phyloP scores from a whole-genome alignment of 92 coral and sea anemone genomes.

The Diadumene lineata region DNA sequence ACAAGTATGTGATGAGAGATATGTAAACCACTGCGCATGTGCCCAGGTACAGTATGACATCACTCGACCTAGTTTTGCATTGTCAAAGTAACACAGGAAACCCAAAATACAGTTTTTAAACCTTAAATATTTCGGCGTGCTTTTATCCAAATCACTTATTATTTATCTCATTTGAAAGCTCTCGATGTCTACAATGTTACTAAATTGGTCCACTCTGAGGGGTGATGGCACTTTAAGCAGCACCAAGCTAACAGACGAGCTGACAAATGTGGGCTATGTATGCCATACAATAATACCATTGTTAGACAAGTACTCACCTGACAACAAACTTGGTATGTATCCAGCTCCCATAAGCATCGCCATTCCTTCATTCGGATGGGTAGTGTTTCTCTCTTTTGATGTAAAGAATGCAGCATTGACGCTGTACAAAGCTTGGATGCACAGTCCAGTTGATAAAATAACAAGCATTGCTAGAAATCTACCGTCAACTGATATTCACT shows the following conservation, averaged over 20 bases:
- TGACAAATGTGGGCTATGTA: slow-evolving; percentile 31
- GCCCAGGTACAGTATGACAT: no score
- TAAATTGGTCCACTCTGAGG: no score
- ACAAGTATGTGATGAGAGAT: no score
- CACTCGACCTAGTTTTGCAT: no score
- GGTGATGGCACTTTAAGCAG: no score
- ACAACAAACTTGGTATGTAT: slow-evolving; percentile 64
- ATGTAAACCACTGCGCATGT: no score
- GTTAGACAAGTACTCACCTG: slow-evolving; percentile 56
- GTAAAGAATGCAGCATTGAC: slow-evolving; percentile 38
- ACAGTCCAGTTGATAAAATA: slow-evolving; percentile 58
- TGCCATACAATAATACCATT: slow-evolving; percentile 69
- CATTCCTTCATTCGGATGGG: slow-evolving; percentile 56
- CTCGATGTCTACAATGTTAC: no score
- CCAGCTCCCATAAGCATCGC: slow-evolving; percentile 63
- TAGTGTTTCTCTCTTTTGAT: slow-evolving; percentile 52
- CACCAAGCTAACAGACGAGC: slow-evolving; percentile 42
- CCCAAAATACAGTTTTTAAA: no score
- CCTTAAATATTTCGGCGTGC: no score
- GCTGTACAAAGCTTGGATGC: slow-evolving; percentile 50
- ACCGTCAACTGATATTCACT: slow-evolving; percentile 48
- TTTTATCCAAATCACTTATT: no score
- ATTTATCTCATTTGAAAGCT: no score
- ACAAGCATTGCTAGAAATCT: slow-evolving; percentile 12
- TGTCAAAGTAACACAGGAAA: no score